Conservation (phyloP, 2,113 vertebrate genomes). For the Neomonachus schauinslandi region DNA sequence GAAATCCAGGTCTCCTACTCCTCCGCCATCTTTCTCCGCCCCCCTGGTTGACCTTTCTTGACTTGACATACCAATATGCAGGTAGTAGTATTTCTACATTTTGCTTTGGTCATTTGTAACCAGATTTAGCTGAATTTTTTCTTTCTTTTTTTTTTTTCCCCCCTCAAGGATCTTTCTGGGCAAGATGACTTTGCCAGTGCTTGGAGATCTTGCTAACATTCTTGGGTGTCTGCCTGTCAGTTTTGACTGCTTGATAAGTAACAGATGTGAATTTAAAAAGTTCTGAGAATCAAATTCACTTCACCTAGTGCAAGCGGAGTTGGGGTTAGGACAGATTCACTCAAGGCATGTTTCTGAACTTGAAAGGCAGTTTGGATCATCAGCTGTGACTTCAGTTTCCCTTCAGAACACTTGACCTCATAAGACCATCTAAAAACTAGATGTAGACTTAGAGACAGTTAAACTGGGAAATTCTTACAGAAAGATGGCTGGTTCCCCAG, state of each 20-base stretch:
- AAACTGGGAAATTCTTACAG: neutral
- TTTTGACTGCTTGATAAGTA: neutral
- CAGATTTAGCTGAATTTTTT: neutral
- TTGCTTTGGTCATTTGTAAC: neutral
- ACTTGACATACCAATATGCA: neutral
- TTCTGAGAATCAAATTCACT: conserved; percentile 12
- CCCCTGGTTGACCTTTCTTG: neutral
- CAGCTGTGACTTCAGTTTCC: neutral
- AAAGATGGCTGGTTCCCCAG: neutral
- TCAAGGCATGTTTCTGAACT: neutral
- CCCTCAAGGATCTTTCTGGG: neutral
- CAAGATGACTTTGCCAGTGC: neutral
- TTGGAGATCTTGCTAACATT: neutral
- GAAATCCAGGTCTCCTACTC: no score
- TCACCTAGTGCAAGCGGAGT: neutral
- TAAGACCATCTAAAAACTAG: neutral
- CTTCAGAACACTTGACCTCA: neutral
- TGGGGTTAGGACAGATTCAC: no score
- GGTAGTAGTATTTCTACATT: neutral
- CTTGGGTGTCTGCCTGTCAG: neutral
- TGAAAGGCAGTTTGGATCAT: neutral
- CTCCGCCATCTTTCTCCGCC: no score
- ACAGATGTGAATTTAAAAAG: neutral
- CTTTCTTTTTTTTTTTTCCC: neutral
- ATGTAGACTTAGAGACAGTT: neutral